Conservation (phyloP, 92 coral and sea anemone genomes). For the Porites lobata region DNA sequence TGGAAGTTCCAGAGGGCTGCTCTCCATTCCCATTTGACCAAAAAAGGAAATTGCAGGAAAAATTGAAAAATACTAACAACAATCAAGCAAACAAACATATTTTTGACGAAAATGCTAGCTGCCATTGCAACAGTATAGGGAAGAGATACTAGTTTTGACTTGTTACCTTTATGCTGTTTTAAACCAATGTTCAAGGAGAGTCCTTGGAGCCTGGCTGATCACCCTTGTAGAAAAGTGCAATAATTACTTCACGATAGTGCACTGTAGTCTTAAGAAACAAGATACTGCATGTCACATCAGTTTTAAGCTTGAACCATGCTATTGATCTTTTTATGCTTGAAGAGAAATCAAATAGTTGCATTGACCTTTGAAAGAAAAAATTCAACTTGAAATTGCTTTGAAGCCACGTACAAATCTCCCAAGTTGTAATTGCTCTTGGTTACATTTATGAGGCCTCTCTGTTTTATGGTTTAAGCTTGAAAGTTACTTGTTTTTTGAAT, state of each 20-base stretch:
- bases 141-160: too few species aligned
- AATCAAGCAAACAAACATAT: too few species aligned
- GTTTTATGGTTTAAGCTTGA: slow-evolving; percentile 37
- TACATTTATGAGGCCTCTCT: background rate
- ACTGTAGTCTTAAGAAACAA: slow-evolving; percentile 9
- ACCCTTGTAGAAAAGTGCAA: background rate
- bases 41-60: background rate
- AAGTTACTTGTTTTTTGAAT: background rate
- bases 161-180: too few species aligned
- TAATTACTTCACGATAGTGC: too few species aligned
- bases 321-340: background rate
- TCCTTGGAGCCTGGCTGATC: slow-evolving; percentile 9
- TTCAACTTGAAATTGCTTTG: background rate
- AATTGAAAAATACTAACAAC: too few species aligned
- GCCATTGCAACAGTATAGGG: too few species aligned
- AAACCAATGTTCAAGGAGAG: background rate
- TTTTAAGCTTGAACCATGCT: slow-evolving; percentile 22
- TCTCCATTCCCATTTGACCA: background rate
- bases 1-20: background rate
- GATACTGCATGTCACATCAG: background rate
- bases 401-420: background rate
- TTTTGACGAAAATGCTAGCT: too few species aligned
- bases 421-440: background rate
- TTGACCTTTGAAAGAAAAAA: too few species aligned
- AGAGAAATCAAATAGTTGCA: background rate